Evolutionary conservation across 2,113 vertebrate species (phyloP).

Genomic region (Lagopus leucura): DNA sequence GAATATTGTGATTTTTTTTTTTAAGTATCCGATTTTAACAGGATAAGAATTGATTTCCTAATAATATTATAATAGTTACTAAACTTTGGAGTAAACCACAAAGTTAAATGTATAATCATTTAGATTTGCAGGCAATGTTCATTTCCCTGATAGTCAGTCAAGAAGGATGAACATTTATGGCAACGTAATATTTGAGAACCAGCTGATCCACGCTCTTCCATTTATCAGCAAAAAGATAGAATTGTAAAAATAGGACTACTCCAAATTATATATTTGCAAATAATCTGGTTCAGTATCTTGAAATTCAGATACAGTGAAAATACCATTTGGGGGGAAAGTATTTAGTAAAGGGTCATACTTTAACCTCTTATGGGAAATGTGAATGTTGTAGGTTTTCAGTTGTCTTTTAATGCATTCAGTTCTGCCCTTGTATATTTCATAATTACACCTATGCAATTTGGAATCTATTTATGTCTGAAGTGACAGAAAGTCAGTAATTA

Average conservation of each 20-base stretch:
- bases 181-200: not conserved
- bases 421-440: conserved; percentile 63
- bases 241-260: not conserved
- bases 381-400: conserved; percentile 39
- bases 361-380: conserved; percentile 54
- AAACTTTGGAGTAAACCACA: not conserved
- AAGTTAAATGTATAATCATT: not conserved
- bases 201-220: not conserved
- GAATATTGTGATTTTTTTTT: not conserved
- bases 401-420: conserved; percentile 60
- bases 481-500: conserved; percentile 66
- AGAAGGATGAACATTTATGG: not conserved
- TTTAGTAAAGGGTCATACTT: conserved; percentile 45
- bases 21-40: not conserved
- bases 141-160: not conserved
- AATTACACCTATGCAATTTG: conserved; percentile 64
- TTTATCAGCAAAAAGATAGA: not conserved
- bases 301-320: conserved; percentile 7
- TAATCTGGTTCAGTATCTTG: not conserved
- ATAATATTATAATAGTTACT: not conserved
- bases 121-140: not conserved
- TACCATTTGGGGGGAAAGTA: not conserved
- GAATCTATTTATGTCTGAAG: conserved; percentile 64
- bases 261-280: not conserved
- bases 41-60: not conserved